A percentile compares a stretch with the other conserved stretches of the same genome.
Conservation (phyloP, 2,888 invertebrate species). For the Hydraecia micacea region DNA sequence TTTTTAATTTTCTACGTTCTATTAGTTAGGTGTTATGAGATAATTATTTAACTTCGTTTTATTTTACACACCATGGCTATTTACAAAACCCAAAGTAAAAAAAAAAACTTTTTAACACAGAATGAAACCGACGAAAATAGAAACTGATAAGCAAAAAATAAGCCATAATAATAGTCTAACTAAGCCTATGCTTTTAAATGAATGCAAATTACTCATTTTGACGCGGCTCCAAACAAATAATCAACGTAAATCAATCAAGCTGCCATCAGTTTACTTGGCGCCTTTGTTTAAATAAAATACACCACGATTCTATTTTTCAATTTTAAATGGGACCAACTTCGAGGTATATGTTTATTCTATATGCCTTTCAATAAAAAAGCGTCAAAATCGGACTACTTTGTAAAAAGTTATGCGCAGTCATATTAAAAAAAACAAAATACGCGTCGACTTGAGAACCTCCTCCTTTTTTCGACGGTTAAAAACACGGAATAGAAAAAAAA, state of each 20-base stretch:
- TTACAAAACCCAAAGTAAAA: not conserved
- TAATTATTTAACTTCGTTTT: not conserved
- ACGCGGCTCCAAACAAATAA: not conserved
- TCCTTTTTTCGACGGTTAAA: not conserved
- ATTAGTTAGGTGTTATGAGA: not conserved
- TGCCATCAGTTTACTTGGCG: not conserved
- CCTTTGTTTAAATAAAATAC: not conserved
- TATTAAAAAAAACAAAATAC: not conserved
- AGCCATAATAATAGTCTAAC: not conserved
- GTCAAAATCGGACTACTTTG: not conserved
- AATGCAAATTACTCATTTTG: not conserved
- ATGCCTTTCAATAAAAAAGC: not conserved
- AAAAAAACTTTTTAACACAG: not conserved
- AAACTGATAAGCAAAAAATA: not conserved
- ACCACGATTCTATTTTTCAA: not conserved
- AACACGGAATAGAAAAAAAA: too few relatives aligned
- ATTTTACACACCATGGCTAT: not conserved
- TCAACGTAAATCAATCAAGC: not conserved
- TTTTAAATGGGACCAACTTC: not conserved
- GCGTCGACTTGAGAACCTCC: not conserved
- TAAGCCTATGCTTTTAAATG: not conserved
- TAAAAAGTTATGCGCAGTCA: too few relatives aligned
- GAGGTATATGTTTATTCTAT: not conserved
- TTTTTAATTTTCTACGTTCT: too few relatives aligned
- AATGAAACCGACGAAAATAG: not conserved